Percentiles rank a stretch among this genome's conserved stretches.
Evolutionary conservation across 2,113 vertebrate species (phyloP).

Genomic region (Phylloscopus trochilus): DNA sequence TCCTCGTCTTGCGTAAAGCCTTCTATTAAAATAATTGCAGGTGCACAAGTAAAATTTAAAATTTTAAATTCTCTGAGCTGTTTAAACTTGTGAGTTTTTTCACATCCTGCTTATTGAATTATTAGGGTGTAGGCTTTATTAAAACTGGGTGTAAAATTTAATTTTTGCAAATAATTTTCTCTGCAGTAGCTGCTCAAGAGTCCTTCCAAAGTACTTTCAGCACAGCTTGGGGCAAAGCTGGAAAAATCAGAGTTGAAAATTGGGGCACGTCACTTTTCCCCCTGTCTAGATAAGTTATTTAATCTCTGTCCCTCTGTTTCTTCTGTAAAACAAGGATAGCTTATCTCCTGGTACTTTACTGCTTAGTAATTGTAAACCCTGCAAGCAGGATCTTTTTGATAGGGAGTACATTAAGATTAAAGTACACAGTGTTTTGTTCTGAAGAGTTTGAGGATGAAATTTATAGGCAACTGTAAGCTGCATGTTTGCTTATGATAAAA

Average conservation of each 20-base stretch:
- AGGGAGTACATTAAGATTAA: slow-evolving; percentile 53
- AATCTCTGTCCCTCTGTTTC: slow-evolving; percentile 47
- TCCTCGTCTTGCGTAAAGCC: neutral
- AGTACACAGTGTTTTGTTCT: slow-evolving; percentile 45
- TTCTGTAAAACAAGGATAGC: slow-evolving; percentile 51
- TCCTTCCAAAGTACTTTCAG: neutral
- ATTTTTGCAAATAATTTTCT: neutral
- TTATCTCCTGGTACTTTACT: slow-evolving; percentile 16
- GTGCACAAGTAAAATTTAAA: too few relatives aligned
- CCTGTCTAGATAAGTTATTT: slow-evolving; percentile 30
- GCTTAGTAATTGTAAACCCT: slow-evolving; percentile 23
- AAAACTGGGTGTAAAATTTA: neutral
- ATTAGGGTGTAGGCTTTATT: neutral
- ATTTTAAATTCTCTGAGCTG: neutral
- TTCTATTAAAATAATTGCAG: neutral
- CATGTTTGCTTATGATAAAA: slow-evolving; percentile 63
- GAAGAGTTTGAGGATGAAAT: slow-evolving; percentile 60
- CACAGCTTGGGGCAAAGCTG: neutral
- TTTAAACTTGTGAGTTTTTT: neutral
- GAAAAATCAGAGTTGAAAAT: slow-evolving; percentile 48
- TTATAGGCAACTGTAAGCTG: slow-evolving; percentile 55
- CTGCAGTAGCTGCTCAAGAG: neutral
- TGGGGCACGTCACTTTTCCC: neutral
- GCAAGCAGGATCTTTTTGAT: slow-evolving; percentile 52
- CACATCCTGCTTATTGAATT: neutral